Base-by-base conservation (phyloP, 2,797 vertebrate species). In the Phataginus tricuspis region DNA sequence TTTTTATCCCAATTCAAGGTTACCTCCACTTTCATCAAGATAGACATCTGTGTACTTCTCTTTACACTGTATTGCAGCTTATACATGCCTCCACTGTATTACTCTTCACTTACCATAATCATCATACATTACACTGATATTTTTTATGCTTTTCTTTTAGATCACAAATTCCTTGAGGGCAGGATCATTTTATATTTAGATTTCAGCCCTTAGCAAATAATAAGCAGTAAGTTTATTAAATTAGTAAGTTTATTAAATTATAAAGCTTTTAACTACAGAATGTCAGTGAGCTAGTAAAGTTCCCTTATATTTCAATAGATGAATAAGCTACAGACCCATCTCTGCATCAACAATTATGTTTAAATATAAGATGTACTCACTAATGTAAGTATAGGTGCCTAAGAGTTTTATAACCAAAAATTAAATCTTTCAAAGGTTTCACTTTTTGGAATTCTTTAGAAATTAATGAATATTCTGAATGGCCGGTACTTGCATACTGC, bases 401-500 rank as follows among this genome's bases (percentile, higher is more conserved):
- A 68, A 72, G 79, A 27, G 21, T 34, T 90, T 84, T 94, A 79
- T 66, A 94, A 66, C 9, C 34, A 92, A 78, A 91, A 95, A 80
- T 80, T 51, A 94, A 88, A 84, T 86, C 59, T 80, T 72, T 91
- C 31, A 80, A 82, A 82, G 84, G 31, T 91, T 86, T 86, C n/a
- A 80, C 19, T 34, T 91, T 92, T 78, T 64, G 21, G 45, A 78
- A 64, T 78, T 55, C 34, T 66, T 92, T 61, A 92, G 75, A 86
- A 80, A 90, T 78, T 75, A 89, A 66, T 29, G 0, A 72, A 68
- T 34, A 74, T 53, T 79, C 34, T 18, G 61, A 90, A 3, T 55
- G 84, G 77, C 59, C 53, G 51, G 42, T 66, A 68, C 16, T 80
- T 49, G 16, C 68, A 15, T 72, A 45, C 51, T 31, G 84, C 18